Evolutionary conservation across 2,888 invertebrate species (phyloP).

Genomic region (Colostygia pectinataria): DNA sequence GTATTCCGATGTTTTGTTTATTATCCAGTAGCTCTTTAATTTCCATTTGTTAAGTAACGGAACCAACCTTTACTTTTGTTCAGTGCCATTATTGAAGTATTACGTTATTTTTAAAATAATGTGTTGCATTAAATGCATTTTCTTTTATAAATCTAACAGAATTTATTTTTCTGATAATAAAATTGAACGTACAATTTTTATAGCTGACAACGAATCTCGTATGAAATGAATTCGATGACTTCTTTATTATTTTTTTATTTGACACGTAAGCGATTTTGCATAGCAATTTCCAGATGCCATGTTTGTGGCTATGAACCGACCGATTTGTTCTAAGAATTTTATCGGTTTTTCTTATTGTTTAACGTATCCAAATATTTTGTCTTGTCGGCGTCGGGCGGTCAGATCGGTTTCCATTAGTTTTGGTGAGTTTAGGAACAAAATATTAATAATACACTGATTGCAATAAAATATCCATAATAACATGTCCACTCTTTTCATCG

Average conservation of each 20-base stretch:
- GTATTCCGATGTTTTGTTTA: slow-evolving; percentile 52
- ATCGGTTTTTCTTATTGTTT: slow-evolving; percentile 32
- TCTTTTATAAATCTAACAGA: slow-evolving; percentile 45
- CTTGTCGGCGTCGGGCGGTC: slow-evolving; percentile 23
- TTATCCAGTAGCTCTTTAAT: slow-evolving; percentile 45
- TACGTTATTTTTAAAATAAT: slow-evolving; percentile 78
- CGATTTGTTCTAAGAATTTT: slow-evolving; percentile 59
- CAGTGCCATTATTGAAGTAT: slow-evolving; percentile 80
- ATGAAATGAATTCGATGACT: slow-evolving; percentile 52
- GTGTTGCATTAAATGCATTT: slow-evolving; percentile 80
- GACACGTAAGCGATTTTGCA: slow-evolving; percentile 62
- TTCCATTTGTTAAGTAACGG: slow-evolving; percentile 55
- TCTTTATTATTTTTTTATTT: slow-evolving; percentile 47
- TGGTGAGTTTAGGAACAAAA: background rate
- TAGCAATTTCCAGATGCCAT: slow-evolving; percentile 59
- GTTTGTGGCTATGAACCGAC: slow-evolving; percentile 31
- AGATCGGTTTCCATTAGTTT: slow-evolving; percentile 13
- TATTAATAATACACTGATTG: background rate
- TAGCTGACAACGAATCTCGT: slow-evolving; percentile 74
- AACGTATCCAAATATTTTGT: slow-evolving; percentile 34
- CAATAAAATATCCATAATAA: background rate
- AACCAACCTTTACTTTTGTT: slow-evolving; percentile 64
- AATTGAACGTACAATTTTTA: slow-evolving; percentile 46
- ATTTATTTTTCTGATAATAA: slow-evolving; percentile 49
- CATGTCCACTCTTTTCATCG: slow-evolving; percentile 23